Evolutionary conservation across 2,797 vertebrate genomes (phyloP), one percentile per base, ranked within the genome.

Genomic region (Sparus aurata): DNA sequence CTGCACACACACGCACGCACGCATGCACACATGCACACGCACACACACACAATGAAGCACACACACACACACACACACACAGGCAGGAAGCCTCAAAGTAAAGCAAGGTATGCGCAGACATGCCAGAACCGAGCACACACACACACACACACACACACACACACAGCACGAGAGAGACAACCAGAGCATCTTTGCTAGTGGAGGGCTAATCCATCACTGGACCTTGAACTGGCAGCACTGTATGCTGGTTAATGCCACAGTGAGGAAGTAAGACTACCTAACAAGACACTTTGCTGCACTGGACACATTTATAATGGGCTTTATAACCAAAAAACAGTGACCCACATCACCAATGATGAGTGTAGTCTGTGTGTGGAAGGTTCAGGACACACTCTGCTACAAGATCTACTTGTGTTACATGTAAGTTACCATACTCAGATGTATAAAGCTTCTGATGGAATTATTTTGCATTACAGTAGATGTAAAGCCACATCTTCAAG

Each of bases 21-120:
- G 60, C 61, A 71, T 65, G 73, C 57, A 47, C 77, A 59, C 47
- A 69, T 66, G 67, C 49, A 80, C 65, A 59, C 72, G 52, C 49
- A 49, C 47, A 41, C 57, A 41, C 57, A 38, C 30, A 53, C n/a
- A 53, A 34, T 5, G 30, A 34, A 34, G 30, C 30, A 34, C 34
- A 34, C n/a, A 12, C 46, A 69, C 3, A 5, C 65, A 66, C 30
- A 34, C 34, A 34, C n/a, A 12, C 46, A 69, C 3, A 5, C 65
- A 66, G 20, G 20, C 77, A 83, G 73, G 79, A 84, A 80, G 74
- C 68, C 49, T 69, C 18, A 69, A 82, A 83, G 70, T 78, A 34
- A 78, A 75, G 76, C 62, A 38, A 77, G 25, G 50, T 63, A 60
- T 72, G 70, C 79, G 71, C 71, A 77, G 67, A 79, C 69, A 86